A percentile compares a stretch with the other conserved stretches of the same genome.
phyloP scores from a whole-genome alignment of 2,888 invertebrate species.

The Drosophila glabriapex region DNA sequence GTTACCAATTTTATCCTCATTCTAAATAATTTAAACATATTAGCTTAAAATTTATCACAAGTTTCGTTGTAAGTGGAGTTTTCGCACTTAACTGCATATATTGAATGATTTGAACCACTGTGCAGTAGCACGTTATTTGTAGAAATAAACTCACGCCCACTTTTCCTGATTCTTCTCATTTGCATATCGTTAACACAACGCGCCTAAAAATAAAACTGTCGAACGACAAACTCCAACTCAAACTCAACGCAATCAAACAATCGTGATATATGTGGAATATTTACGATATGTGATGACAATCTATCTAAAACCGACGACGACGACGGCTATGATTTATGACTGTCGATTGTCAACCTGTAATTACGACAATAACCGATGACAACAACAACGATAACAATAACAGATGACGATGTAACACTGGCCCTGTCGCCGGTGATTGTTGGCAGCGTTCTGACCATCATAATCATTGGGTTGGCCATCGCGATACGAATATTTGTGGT shows the following conservation, averaged over 20 bases:
- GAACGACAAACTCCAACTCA: conserved; percentile 29
- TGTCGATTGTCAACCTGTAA: conserved; percentile 72
- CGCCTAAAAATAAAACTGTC: conserved; percentile 67
- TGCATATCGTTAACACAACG: conserved; percentile 30
- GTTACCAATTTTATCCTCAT: neutral
- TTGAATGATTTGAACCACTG: conserved; percentile 16
- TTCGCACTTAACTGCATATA: neutral
- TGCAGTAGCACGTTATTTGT: neutral
- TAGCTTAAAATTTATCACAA: neutral
- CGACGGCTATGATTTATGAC: conserved; percentile 69
- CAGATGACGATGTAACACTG: conserved; percentile 84
- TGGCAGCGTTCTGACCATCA: conserved; percentile 85
- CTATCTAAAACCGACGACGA: conserved; percentile 56
- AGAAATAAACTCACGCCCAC: conserved; percentile 10
- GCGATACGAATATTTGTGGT: conserved; percentile 85
- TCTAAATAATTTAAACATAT: neutral
- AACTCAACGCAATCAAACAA: conserved; percentile 13
- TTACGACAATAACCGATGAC: conserved; percentile 60
- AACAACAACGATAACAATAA: conserved; percentile 45
- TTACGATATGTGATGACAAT: conserved; percentile 54
- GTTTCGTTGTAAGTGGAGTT: neutral
- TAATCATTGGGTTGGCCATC: conserved; percentile 85
- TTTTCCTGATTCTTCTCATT: conserved; percentile 10
- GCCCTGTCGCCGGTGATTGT: conserved; percentile 85
- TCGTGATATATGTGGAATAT: conserved; percentile 40